Evolutionary conservation across 2,888 invertebrate species (phyloP).

Genomic region (Drosophila algonquin): DNA sequence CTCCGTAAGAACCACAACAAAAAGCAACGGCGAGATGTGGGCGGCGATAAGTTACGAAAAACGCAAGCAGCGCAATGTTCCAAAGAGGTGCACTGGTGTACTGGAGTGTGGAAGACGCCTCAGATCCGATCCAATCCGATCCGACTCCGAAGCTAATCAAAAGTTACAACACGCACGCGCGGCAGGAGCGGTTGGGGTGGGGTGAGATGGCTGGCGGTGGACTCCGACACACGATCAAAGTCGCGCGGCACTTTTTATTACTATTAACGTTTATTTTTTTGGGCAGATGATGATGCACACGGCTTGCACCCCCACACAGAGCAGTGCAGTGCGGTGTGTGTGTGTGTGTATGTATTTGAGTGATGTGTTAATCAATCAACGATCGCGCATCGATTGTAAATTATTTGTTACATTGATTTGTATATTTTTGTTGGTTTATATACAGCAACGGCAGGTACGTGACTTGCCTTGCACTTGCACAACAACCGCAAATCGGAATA

Average conservation of each 20-base stretch:
- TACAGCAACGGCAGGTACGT: constrained; percentile 50
- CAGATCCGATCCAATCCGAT: constrained; percentile 40
- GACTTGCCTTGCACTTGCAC: constrained; percentile 56
- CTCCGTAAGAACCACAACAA: constrained; percentile 29
- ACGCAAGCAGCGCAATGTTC: constrained; percentile 52
- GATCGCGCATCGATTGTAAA: constrained; percentile 58
- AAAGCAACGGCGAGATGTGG: constrained; percentile 57
- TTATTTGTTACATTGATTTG: constrained; percentile 44
- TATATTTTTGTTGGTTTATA: constrained; percentile 20
- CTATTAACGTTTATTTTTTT: constrained; percentile 38
- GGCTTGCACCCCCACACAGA: constrained; percentile 13
- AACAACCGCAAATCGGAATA: constrained; percentile 37
- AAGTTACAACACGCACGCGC: constrained; percentile 80
- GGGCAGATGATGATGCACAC: constrained; percentile 33
- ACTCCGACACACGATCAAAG: constrained; percentile 64
- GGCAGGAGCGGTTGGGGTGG: constrained; percentile 15
- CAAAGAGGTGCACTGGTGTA: constrained; percentile 58
- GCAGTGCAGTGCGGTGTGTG: constrained; percentile 15
- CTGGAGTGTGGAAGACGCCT: constrained; percentile 50
- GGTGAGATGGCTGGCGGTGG: neutral
- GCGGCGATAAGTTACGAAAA: constrained; percentile 74
- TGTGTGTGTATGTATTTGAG: constrained; percentile 21
- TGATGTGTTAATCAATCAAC: constrained; percentile 70
- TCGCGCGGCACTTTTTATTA: constrained; percentile 58
- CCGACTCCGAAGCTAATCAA: constrained; percentile 66